Base-by-base conservation (phyloP, 2,888 invertebrate genomes). In the Harpalus rufipes region DNA sequence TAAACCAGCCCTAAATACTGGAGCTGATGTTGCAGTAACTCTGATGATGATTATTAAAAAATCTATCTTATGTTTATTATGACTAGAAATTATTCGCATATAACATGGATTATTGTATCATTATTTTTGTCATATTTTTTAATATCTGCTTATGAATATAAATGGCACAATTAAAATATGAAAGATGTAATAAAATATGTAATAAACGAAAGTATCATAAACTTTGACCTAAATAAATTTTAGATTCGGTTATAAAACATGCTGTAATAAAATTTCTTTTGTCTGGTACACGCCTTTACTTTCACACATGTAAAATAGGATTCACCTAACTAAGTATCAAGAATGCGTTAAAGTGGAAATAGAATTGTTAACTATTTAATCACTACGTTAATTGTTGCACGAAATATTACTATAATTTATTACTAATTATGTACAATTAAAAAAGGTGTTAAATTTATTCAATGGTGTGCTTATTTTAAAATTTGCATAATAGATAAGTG, bases 301-400 rank as follows among this genome's bases (percentile, higher is more conserved):
- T 51, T 51, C 44, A 51, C 44, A 51, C 44, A 32, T 5, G 32
- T 32, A 1, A 32, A 5, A 32, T 5, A 12, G 44, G 44, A 8
- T 51, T 51, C 44, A 51, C 10, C 44, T 51, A 51, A 12, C 44
- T 51, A 51, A 51, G 44, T 51, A 12, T 5, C 44, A 12, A 12
- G 44, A 51, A 51, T 51, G 44, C 44, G 44, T 51, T 51, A 51
- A 51, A 51, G 44, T 51, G 12, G 44, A 51, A 51, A 51, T 12
- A 51, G 12, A 51, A 51, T 51, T 51, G 44, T 51, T 51, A 51
- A 51, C 44, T 51, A 51, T 51, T 51, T 51, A 51, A 51, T 51
- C 0, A 4, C 10, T 51, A 51, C 44, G 12, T 51, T 51, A 51
- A 51, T 51, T 51, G 44, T 51, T 51, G 44, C 44, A 51, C 32